phyloP scores from a whole-genome alignment of 2,888 invertebrate species.

The Sthenelais limicola region DNA sequence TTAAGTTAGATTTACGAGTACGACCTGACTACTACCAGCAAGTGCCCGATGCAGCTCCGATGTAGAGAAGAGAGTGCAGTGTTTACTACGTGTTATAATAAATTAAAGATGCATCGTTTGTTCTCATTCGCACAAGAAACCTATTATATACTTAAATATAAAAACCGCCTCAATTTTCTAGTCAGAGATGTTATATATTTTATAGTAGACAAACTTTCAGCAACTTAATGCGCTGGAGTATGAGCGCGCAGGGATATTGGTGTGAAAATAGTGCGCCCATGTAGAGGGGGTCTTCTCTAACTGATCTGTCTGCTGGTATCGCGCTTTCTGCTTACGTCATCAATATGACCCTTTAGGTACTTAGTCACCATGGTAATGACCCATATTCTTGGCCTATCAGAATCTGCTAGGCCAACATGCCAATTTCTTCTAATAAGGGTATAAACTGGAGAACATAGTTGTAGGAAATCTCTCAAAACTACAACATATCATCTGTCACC shows the following conservation, averaged over 20 bases:
- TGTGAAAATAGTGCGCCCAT: constrained; percentile 30
- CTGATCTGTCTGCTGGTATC: background rate
- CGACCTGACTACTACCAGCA: constrained; percentile 47
- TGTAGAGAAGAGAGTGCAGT: constrained; percentile 16
- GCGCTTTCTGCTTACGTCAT: constrained; percentile 22
- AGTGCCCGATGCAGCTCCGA: constrained; percentile 17
- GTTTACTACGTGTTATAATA: background rate
- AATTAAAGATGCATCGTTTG: no score
- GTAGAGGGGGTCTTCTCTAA: background rate
- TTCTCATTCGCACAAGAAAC: no score
- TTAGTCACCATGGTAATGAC: constrained; percentile 36
- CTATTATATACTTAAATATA: no score
- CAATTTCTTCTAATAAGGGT: no score
- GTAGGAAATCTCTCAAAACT: no score
- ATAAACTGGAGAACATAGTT: no score
- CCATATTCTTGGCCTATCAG: background rate
- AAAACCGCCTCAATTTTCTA: no score
- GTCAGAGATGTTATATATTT: no score
- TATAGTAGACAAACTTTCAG: constrained; percentile 8
- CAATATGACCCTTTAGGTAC: constrained; percentile 15
- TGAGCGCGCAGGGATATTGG: background rate
- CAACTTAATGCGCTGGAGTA: background rate
- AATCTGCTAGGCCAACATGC: constrained; percentile 2
- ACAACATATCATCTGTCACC: no score
- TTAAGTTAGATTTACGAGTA: constrained; percentile 56